Percentiles rank a stretch among this genome's conserved stretches.
Evolutionary conservation across 2,888 invertebrate genomes (phyloP).

Genomic region (Eilema caniola): DNA sequence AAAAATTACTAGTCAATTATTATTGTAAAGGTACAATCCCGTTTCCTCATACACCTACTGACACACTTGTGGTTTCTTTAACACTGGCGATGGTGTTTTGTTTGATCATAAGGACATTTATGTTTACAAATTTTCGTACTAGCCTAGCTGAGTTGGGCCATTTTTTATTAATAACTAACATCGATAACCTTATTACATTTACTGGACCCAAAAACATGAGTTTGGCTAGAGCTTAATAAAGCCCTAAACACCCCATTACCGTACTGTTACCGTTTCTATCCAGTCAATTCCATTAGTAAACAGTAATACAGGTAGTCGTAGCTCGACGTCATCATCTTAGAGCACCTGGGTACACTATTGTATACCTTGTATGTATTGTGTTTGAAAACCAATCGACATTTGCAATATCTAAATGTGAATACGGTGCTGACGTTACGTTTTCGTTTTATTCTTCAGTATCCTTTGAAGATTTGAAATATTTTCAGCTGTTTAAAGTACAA

Average conservation of each 20-base stretch:
- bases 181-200: no score
- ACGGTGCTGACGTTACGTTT: not conserved
- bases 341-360: constrained; percentile 26
- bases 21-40: constrained; percentile 14
- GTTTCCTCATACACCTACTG: constrained; percentile 5
- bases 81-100: not conserved
- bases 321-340: constrained; percentile 8
- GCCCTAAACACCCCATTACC: no score
- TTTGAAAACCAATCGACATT: not conserved
- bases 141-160: no score
- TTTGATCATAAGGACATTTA: not conserved
- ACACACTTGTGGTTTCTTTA: constrained; percentile 9
- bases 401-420: not conserved
- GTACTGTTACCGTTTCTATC: no score
- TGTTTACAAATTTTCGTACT: no score
- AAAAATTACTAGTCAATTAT: not conserved
- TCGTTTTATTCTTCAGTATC: not conserved
- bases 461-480: not conserved
- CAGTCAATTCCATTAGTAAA: no score
- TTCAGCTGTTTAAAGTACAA: no score
- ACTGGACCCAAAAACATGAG: no score
- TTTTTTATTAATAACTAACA: no score
- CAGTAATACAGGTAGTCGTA: not conserved
- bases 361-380: constrained; percentile 24
- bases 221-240: no score